Conservation (phyloP, 2,113 vertebrate genomes). For the Engraulis encrasicolus region DNA sequence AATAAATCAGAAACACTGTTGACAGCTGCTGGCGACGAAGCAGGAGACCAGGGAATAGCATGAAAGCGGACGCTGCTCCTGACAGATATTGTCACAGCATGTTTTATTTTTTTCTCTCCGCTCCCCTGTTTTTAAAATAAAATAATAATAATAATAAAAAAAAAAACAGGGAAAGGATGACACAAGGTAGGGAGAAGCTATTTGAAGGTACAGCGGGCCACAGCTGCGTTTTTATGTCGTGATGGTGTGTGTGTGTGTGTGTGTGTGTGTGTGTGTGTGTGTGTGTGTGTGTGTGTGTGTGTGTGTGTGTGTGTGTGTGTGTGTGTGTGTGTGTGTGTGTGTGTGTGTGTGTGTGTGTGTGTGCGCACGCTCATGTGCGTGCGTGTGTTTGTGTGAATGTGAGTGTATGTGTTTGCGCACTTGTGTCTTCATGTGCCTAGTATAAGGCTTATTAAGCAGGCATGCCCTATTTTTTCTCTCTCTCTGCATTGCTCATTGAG, state of each 20-base stretch:
- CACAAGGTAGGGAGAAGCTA: conserved; percentile 35
- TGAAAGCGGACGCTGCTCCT: conserved; percentile 62
- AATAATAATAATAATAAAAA: conserved; percentile 52
- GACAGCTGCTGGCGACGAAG: conserved; percentile 65
- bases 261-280: no score
- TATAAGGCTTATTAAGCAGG: not conserved
- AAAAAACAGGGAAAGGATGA: conserved; percentile 37
- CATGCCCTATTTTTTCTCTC: not conserved
- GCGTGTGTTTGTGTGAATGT: no score
- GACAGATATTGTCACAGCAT: conserved; percentile 66
- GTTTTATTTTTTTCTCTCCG: no score
- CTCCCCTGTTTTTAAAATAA: no score
- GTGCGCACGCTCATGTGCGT: no score
- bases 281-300: no score
- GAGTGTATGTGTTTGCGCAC: no score
- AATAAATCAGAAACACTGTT: conserved; percentile 71
- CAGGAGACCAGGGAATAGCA: conserved; percentile 66
- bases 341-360: no score
- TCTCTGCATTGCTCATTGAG: not conserved
- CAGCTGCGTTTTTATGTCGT: conserved; percentile 26
- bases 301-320: no score
- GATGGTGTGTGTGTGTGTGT: conserved; percentile 18
- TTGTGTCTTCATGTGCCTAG: no score
- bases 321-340: no score
- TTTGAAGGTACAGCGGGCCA: conserved; percentile 52